A percentile compares a stretch with the other conserved stretches of the same genome.
Conservation (phyloP, 2,113 vertebrate genomes). For the Jaculus jaculus region DNA sequence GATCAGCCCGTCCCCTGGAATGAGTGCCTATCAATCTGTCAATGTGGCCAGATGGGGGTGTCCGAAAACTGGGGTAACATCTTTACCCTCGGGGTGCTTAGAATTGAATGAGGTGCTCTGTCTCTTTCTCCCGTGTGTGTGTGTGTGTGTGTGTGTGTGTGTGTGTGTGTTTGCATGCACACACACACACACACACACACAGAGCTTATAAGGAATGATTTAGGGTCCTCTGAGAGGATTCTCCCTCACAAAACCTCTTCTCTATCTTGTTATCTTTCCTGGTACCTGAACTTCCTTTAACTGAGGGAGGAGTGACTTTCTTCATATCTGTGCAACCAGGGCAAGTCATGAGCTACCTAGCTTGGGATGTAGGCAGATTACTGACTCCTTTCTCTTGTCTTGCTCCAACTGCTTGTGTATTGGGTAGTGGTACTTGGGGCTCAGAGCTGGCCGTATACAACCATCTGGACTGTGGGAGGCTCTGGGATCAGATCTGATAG, state of each 20-base stretch:
- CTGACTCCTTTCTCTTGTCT: background rate
- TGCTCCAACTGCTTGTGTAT: background rate
- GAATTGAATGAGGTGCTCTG: background rate
- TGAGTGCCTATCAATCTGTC: background rate
- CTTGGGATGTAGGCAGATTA: background rate
- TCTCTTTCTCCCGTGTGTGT: background rate
- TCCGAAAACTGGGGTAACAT: background rate
- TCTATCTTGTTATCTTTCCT: background rate
- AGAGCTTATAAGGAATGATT: background rate
- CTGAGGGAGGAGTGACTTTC: background rate
- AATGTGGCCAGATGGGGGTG: background rate
- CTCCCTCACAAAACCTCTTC: background rate
- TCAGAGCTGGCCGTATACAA: background rate
- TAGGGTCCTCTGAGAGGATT: background rate
- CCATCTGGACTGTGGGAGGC: background rate
- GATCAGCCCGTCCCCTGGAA: background rate
- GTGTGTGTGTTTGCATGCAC: background rate
- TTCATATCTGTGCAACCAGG: background rate
- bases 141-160: too few species aligned
- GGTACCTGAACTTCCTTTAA: background rate
- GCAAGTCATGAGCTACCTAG: background rate
- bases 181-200: background rate
- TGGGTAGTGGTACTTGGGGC: fast-evolving
- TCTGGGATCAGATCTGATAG: background rate
- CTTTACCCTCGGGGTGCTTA: background rate